Evolutionary conservation across 2,113 vertebrate genomes (phyloP).

Genomic region (Sclerurus mexicanus): DNA sequence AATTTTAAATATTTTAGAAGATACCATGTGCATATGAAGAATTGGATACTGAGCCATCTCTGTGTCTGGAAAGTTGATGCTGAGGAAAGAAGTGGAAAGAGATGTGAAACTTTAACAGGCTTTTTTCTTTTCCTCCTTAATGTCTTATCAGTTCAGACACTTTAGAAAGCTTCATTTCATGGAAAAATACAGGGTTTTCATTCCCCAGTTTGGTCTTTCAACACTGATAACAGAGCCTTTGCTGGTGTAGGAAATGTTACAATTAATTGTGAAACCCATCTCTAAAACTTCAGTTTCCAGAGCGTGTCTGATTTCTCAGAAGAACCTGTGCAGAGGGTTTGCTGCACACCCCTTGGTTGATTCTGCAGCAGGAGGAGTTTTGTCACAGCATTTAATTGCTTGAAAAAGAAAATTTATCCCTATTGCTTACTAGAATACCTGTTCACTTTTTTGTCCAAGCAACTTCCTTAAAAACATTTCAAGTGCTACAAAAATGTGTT

Average conservation of each 20-base stretch:
- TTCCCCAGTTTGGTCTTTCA: neutral
- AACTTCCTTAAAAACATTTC: neutral
- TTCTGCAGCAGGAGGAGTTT: neutral
- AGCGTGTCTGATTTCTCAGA: neutral
- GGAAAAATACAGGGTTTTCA: neutral
- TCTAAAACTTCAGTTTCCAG: neutral
- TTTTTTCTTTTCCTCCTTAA: neutral
- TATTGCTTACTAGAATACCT: neutral
- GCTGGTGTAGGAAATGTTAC: neutral
- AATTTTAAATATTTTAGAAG: neutral
- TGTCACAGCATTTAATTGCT: neutral
- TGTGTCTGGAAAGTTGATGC: neutral
- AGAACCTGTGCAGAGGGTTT: neutral
- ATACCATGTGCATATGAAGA: neutral
- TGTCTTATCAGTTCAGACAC: neutral
- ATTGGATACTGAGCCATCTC: neutral
- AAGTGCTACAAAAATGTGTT: neutral
- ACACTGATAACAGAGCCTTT: neutral
- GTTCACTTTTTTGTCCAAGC: neutral
- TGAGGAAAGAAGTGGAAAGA: neutral
- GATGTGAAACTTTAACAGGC: neutral
- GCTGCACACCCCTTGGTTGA: neutral
- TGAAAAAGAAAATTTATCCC: neutral
- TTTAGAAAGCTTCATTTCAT: neutral
- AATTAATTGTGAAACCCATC: neutral